Conservation (phyloP, 2,113 vertebrate genomes). For the Enhydra lutris region DNA sequence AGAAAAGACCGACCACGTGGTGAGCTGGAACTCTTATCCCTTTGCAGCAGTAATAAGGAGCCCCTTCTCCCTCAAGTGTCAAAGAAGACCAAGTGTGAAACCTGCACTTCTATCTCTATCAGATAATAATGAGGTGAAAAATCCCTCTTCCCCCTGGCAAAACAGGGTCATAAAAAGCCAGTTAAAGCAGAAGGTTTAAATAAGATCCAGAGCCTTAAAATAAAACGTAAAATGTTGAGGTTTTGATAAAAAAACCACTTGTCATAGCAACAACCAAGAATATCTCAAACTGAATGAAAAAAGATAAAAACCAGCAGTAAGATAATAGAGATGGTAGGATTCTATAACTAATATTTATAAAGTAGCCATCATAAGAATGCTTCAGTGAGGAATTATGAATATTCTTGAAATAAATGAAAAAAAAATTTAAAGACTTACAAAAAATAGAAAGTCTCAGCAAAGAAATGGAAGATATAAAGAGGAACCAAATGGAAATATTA, state of each 20-base stretch:
- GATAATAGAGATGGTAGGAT: not conserved
- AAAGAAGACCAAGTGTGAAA: not conserved
- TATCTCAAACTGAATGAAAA: not conserved
- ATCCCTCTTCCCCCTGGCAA: not conserved
- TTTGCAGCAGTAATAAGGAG: not conserved
- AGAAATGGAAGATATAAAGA: not conserved
- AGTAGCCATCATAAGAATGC: not conserved
- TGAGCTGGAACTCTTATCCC: not conserved
- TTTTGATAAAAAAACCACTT: not conserved
- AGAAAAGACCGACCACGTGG: not conserved
- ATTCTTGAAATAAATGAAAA: not conserved
- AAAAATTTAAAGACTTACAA: not conserved
- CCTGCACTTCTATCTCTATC: not conserved
- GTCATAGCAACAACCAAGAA: not conserved
- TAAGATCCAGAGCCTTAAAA: not conserved
- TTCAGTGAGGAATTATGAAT: not conserved
- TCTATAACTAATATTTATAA: not conserved
- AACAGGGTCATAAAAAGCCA: not conserved
- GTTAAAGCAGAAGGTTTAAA: not conserved
- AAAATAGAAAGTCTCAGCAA: not conserved
- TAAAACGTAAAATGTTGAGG: not conserved
- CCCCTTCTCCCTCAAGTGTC: not conserved
- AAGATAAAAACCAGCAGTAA: not conserved
- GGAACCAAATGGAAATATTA: not conserved
- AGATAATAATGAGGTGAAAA: not conserved